These are phyloP conservation scores for Dynastes grantii DNA, from an alignment of 2,888 invertebrate genomes.

Conservation along the genomic window DNA sequence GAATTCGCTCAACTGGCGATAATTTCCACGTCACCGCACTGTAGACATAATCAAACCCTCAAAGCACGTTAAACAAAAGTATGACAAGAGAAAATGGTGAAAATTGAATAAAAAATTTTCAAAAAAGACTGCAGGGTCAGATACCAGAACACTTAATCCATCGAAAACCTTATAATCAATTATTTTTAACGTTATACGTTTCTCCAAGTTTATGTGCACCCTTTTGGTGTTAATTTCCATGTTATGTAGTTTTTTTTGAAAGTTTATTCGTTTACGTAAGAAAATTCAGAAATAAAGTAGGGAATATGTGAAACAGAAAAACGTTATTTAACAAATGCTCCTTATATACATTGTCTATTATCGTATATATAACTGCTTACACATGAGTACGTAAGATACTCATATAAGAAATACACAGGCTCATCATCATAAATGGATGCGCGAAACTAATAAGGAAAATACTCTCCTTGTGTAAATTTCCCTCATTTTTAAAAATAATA, in stretches of 20 bases:
- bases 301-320: slow-evolving; percentile 16
- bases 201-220: too few relatives aligned
- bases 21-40: too few relatives aligned
- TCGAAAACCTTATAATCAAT: too few relatives aligned
- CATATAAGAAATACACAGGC: slow-evolving; percentile 8
- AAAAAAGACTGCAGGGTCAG: too few relatives aligned
- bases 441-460: slow-evolving; percentile 41
- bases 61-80: too few relatives aligned
- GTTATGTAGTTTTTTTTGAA: neutral
- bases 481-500: slow-evolving; percentile 35
- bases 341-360: slow-evolving; percentile 14
- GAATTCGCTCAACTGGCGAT: too few relatives aligned
- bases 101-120: too few relatives aligned
- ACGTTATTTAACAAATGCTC: slow-evolving; percentile 30
- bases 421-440: neutral
- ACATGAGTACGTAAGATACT: neutral
- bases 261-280: slow-evolving; percentile 9
- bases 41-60: too few relatives aligned
- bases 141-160: too few relatives aligned
- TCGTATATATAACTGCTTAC: slow-evolving; percentile 23
- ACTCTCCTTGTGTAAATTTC: slow-evolving; percentile 41
- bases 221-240: too few relatives aligned
- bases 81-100: too few relatives aligned
- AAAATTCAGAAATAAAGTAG: neutral
- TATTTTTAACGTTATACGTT: too few relatives aligned